Evolutionary conservation across 2,888 invertebrate genomes (phyloP).

Genomic region (Polyommatus icarus): DNA sequence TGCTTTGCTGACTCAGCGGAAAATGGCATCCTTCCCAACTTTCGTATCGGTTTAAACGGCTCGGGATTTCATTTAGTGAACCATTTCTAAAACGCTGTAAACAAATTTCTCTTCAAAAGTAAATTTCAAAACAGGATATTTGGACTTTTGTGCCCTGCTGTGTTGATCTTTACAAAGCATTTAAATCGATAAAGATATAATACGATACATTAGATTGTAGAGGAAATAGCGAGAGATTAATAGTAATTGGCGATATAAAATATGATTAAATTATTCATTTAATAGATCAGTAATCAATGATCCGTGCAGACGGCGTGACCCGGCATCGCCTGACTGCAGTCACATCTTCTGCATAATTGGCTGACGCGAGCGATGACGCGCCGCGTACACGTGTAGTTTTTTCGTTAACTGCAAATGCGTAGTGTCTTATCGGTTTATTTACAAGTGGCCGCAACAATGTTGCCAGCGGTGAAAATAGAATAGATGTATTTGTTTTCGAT

Average conservation of each 20-base stretch:
- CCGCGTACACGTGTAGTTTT: constrained; percentile 21
- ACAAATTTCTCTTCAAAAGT: constrained; percentile 3
- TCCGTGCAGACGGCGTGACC: constrained; percentile 18
- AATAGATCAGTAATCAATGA: constrained; percentile 6
- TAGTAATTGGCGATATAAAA: background rate
- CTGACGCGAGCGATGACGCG: background rate
- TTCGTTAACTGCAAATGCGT: constrained; percentile 26
- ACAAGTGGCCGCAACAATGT: constrained; percentile 9
- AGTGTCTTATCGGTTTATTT: constrained; percentile 28
- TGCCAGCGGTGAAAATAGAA: constrained; percentile 25
- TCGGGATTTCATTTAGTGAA: constrained; percentile 10
- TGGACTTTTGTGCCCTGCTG: background rate
- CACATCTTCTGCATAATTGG: constrained; percentile 14
- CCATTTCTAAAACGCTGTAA: background rate
- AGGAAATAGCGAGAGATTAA: background rate
- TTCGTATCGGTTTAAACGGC: constrained; percentile 13
- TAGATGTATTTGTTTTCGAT: constrained; percentile 24
- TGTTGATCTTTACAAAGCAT: background rate
- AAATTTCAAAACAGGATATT: background rate
- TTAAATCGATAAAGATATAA: background rate
- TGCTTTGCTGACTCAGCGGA: constrained; percentile 25
- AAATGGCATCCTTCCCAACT: constrained; percentile 24
- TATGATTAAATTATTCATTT: background rate
- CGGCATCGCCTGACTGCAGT: constrained; percentile 6
- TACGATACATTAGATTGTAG: background rate